Base-by-base conservation (phyloP, 2,113 vertebrate species). In the Odocoileus hemionus region DNA sequence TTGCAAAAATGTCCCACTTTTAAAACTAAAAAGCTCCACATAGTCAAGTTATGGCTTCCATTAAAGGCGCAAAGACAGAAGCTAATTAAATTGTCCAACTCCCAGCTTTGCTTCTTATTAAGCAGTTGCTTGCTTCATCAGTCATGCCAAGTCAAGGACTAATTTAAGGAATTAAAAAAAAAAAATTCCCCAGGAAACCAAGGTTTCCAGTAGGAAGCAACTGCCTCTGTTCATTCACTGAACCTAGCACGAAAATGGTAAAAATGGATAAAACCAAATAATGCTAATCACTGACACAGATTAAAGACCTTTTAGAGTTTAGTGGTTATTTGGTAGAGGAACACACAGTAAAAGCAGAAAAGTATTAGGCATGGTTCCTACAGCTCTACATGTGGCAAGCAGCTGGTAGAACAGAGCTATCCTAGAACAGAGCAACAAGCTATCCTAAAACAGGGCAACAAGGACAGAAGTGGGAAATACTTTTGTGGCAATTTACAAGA, bases 81-180 rank as follows among this genome's bases (percentile, higher is more conserved):
- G 55, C 83, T 83, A 96, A 95, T 97, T 86, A 95, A 93, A 97
- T 74, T 94, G 50, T 80, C 86, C 55, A 82, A 50, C 84, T 87
- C 33, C 30, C 64, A 60, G 95, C 67, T 94, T 83, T 64, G 95
- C 88, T 92, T 89, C 91, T 84, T 87, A 96, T 70, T 93, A 93
- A 95, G 57, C 89, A 92, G 83, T 89, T 94, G 86, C 86, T 95
- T 80, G 85, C 64, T 94, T 94, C 91, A 88, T 82, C 70, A 80
- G 85, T 61, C 83, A 79, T 55, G 55, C 61, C 96, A 83, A 84
- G 95, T 47, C 33, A n/a, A 94, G 47, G 33, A 79, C 86, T 54
- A 88, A 83, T 76, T 58, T 30, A 67, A 43, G 74, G 55, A 86
- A 50, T 54, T 55, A n/a, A 1, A 80, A n/a, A 86, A 39, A 76